Evolutionary conservation across 1,140 invertebrate genomes (phyloP).

Genomic region (Drosophila ohnishii): DNA sequence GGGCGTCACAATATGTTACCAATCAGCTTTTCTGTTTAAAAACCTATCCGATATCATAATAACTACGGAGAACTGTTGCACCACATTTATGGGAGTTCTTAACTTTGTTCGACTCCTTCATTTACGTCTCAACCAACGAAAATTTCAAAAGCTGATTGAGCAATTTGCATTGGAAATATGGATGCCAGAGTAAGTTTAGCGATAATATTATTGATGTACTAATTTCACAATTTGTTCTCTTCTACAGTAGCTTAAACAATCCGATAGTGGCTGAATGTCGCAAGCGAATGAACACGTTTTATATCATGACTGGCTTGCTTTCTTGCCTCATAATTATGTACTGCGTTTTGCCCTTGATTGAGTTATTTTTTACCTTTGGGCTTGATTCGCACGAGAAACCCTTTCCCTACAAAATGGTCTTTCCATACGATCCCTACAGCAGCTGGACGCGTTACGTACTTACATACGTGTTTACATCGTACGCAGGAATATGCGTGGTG

Average conservation of each 20-base stretch:
- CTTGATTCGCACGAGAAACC: conserved; percentile 54
- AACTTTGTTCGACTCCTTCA: conserved; percentile 77
- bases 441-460: conserved; percentile 57
- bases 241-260: conserved; percentile 29
- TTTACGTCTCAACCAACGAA: conserved; percentile 57
- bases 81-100: conserved; percentile 76
- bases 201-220: not conserved
- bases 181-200: conserved; percentile 64
- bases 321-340: conserved; percentile 76
- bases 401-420: conserved; percentile 81
- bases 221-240: not conserved
- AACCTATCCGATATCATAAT: conserved; percentile 73
- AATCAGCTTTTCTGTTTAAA: conserved; percentile 64
- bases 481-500: conserved; percentile 79
- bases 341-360: conserved; percentile 70
- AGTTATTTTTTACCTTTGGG: conserved; percentile 51
- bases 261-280: conserved; percentile 49
- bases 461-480: conserved; percentile 76
- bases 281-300: conserved; percentile 65
- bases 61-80: conserved; percentile 79
- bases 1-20: conserved; percentile 72
- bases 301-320: conserved; percentile 65
- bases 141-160: conserved; percentile 60
- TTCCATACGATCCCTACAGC: conserved; percentile 68
- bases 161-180: conserved; percentile 72